Conservation (phyloP, 2,888 invertebrate genomes). For the Cantharis nigra region DNA sequence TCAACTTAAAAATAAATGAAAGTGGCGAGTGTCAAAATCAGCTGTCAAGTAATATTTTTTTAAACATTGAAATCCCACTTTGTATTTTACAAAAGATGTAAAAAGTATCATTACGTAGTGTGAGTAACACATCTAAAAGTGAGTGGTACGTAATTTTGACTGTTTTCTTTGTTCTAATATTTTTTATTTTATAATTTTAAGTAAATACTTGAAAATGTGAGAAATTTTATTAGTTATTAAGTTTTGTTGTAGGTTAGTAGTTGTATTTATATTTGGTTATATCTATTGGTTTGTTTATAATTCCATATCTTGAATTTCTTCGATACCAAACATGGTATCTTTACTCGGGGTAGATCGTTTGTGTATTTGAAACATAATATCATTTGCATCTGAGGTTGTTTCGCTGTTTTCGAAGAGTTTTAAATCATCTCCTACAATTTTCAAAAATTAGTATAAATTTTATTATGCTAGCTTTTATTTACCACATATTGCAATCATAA, state of each 20-base stretch:
- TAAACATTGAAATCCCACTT: neutral
- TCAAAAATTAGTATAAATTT: neutral
- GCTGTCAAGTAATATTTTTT: neutral
- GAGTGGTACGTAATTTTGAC: neutral
- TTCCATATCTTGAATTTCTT: neutral
- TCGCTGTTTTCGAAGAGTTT: neutral
- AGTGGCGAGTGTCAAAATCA: neutral
- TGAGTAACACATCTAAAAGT: neutral
- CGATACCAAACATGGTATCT: neutral
- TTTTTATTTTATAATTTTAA: neutral
- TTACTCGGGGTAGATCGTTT: neutral
- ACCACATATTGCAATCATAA: neutral
- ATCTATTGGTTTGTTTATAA: neutral
- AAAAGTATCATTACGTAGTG: neutral
- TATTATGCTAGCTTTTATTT: neutral
- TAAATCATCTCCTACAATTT: neutral
- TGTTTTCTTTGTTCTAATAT: neutral
- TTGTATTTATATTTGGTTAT: neutral
- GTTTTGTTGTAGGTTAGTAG: neutral
- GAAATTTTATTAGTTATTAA: neutral
- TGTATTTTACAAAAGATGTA: neutral
- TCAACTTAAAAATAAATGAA: neutral
- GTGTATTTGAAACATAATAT: neutral
- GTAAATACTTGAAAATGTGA: neutral
- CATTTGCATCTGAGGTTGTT: neutral